Percentiles rank a stretch among this genome's conserved stretches.
Evolutionary conservation across 30 jellyfish, hydroid and myxozoan species (phyloP).

Genomic region (Clytia hemisphaerica): DNA sequence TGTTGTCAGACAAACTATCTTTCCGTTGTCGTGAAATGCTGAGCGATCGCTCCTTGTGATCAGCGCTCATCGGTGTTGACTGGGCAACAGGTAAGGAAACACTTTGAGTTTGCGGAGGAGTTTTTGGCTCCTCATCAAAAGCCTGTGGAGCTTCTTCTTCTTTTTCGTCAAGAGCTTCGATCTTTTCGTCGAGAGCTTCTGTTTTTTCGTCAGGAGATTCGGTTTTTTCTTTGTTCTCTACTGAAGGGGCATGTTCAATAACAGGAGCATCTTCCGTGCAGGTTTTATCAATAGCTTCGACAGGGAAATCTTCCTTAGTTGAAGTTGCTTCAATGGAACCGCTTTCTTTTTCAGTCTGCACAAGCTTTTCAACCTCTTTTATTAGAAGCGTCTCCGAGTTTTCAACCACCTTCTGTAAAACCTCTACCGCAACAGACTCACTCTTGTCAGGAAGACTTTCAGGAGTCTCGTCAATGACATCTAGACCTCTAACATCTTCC

Average conservation of each 20-base stretch:
- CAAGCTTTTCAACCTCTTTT: no score
- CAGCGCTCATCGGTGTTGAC: not conserved
- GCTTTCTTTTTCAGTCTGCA: no score
- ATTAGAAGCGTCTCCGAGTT: no score
- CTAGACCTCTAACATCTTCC: no score
- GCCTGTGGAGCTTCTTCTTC: not conserved
- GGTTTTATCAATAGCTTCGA: not conserved
- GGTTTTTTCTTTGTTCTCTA: not conserved
- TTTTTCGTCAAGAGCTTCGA: not conserved
- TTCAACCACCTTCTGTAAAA: no score
- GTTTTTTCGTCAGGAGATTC: not conserved
- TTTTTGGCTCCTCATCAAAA: not conserved
- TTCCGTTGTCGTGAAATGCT: not conserved
- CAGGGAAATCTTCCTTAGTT: not conserved
- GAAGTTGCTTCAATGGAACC: no score
- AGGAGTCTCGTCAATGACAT: no score
- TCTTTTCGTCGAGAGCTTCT: not conserved
- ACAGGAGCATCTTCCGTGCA: not conserved
- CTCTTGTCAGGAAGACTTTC: no score
- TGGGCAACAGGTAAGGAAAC: slow-evolving; percentile 4
- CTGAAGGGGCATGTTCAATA: not conserved
- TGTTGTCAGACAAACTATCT: not conserved
- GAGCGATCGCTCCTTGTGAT: not conserved
- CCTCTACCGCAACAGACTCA: no score
- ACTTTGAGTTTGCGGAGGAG: not conserved